Base-by-base conservation (phyloP, 2,797 vertebrate species). In the Melanotaenia nigrans region DNA sequence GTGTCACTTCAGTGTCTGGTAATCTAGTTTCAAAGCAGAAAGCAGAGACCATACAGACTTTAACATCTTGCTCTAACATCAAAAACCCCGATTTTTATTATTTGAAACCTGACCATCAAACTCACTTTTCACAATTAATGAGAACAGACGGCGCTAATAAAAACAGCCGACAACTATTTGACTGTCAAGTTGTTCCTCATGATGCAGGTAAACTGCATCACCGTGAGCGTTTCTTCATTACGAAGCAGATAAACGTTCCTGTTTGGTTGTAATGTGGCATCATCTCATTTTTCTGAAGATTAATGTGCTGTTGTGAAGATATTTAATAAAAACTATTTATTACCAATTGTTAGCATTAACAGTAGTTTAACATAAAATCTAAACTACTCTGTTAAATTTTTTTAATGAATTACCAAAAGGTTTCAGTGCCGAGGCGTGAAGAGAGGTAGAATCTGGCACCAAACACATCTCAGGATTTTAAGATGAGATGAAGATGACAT, bases 391-490 rank as follows among this genome's bases (percentile, higher is more conserved):
- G 20, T 71, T 38, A 57, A 55, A 60, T 71, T 18, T 58, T 66
- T 68, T 76, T 76, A 73, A 85, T 82, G 40, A 69, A 75, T 45
- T 55, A 71, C 82, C 68, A 76, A 65, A 53, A 47, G 3, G 58
- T 78, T 78, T 88, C 82, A 81, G 85, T 77, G 87, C 84, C 82
- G 68, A 70, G 68, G 72, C 78, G 75, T 54, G 65, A 81, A 86
- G 55, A 90, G 91, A 92, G 92, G 92, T 93, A 92, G 25, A 25
- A 91, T 93, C 88, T 87, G 86, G 85, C 85, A 89, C 73, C 85
- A 85, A 85, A 85, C 65, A 79, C 45, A 67, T 79, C 68, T 80
- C 81, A 78, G 60, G 59, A 28, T 79, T 68, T 63, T 67, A 76
- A 78, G 75, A 70, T 45, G 20, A 57, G 57, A 36, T 20, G 3